phyloP scores from a whole-genome alignment of 2,888 invertebrate genomes.

The Ecliptopera silaceata region DNA sequence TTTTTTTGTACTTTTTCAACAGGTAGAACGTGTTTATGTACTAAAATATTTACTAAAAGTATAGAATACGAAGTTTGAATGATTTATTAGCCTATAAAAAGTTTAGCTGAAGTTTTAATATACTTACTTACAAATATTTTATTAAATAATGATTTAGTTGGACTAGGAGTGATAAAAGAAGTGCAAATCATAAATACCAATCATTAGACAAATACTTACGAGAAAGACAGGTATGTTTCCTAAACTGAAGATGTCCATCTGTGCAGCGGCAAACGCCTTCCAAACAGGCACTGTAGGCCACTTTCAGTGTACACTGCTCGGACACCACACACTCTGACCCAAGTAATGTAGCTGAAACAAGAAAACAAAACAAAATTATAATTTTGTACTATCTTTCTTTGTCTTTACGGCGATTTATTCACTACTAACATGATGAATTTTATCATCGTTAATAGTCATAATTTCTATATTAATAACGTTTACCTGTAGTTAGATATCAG shows the following conservation, averaged over 20 bases:
- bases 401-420: too few relatives aligned
- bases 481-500: too few relatives aligned
- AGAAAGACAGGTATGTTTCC: slow-evolving; percentile 94
- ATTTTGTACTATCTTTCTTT: too few relatives aligned
- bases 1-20: not conserved
- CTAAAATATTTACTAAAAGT: not conserved
- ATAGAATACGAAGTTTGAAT: not conserved
- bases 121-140: not conserved
- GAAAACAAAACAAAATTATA: too few relatives aligned
- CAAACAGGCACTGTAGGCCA: slow-evolving; percentile 93
- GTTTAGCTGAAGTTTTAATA: not conserved
- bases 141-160: not conserved
- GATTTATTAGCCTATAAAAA: not conserved
- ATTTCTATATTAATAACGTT: too few relatives aligned
- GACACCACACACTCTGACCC: slow-evolving; percentile 92
- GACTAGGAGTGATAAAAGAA: not conserved
- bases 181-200: not conserved
- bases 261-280: slow-evolving; percentile 93
- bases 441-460: too few relatives aligned
- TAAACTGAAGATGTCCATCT: slow-evolving; percentile 92
- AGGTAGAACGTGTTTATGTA: not conserved
- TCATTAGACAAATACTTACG: too few relatives aligned
- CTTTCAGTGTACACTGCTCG: slow-evolving; percentile 94
- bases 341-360: slow-evolving; percentile 89
- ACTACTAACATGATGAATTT: too few relatives aligned